A percentile compares a stretch with the other conserved stretches of the same genome.
Conservation (phyloP, 2,888 invertebrate genomes). For the Homarus gammarus region DNA sequence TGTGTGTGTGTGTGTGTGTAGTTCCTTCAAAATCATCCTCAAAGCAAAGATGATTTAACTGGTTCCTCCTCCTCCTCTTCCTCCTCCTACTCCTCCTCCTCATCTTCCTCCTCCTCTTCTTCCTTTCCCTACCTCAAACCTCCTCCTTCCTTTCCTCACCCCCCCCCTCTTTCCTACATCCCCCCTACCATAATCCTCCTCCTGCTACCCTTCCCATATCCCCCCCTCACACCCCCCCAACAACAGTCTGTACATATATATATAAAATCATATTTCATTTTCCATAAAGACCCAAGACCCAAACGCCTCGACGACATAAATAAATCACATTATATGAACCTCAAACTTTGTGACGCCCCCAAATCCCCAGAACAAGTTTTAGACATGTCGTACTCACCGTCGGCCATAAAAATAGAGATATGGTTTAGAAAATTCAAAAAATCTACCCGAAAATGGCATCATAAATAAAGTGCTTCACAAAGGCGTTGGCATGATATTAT, state of each 20-base stretch:
- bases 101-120: too few species aligned
- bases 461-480: slow-evolving; percentile 66
- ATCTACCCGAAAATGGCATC: slow-evolving; percentile 72
- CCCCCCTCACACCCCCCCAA: too few species aligned
- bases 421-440: slow-evolving; percentile 73
- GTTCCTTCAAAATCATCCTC: too few species aligned
- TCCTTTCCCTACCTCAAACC: too few species aligned
- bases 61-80: too few species aligned
- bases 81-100: too few species aligned
- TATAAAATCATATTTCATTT: slow-evolving; percentile 18
- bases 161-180: too few species aligned
- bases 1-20: too few species aligned
- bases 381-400: slow-evolving; percentile 46
- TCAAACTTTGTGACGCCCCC: slow-evolving; percentile 35
- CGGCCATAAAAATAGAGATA: slow-evolving; percentile 71
- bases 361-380: slow-evolving; percentile 49
- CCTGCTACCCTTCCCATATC: not conserved
- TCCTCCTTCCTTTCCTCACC: too few species aligned
- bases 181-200: slow-evolving; percentile 40
- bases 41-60: too few species aligned
- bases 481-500: slow-evolving; percentile 57
- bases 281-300: not conserved
- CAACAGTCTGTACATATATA: slow-evolving; percentile 3
- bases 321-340: slow-evolving; percentile 58
- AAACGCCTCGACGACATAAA: slow-evolving; percentile 39